phyloP scores from a whole-genome alignment of 2,113 vertebrate genomes.

The Siniperca chuatsi region DNA sequence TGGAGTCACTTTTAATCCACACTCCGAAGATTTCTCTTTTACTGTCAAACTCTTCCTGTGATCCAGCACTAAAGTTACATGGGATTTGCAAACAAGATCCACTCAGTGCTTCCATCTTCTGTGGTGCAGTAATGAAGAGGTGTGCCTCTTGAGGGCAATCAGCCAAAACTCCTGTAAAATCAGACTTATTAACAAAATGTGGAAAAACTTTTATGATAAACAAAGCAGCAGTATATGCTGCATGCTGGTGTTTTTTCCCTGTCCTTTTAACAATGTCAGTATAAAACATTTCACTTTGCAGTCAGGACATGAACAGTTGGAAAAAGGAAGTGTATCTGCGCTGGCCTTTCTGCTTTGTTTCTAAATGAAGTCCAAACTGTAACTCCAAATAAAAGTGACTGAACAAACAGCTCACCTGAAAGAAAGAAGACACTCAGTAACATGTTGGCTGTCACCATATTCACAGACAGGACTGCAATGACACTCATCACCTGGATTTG shows the following conservation, averaged over 20 bases:
- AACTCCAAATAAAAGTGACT: not conserved
- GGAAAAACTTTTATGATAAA: no score
- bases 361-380: not conserved
- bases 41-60: accelerated
- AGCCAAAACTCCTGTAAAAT: no score
- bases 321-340: not conserved
- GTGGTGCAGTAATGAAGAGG: no score
- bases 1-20: constrained; percentile 31
- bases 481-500: not conserved
- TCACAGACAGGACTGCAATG: not conserved
- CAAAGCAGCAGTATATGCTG: not conserved
- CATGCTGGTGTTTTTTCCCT: not conserved
- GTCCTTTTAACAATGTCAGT: not conserved
- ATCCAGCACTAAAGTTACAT: constrained; percentile 30
- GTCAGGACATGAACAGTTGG: not conserved
- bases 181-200: no score
- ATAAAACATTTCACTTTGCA: not conserved
- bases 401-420: not conserved
- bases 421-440: not conserved
- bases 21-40: accelerated
- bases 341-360: not conserved
- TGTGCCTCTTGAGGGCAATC: no score
- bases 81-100: constrained; percentile 39
- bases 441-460: not conserved
- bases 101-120: no score